Percentiles rank a stretch among this genome's conserved stretches.
Evolutionary conservation across 2,113 vertebrate species (phyloP).

Genomic region (Ciconia stormi): DNA sequence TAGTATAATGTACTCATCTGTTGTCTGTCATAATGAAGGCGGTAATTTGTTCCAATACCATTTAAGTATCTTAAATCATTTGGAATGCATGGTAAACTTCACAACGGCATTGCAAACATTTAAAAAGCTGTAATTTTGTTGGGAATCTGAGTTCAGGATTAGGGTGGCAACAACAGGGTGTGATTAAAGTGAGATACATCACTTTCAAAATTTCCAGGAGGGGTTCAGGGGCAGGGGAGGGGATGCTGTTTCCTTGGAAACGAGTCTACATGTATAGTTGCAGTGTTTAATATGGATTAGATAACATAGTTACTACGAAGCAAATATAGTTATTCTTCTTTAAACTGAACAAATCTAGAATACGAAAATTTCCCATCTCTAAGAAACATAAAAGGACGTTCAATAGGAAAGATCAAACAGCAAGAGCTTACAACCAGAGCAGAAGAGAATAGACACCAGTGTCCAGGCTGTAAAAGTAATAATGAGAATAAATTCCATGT

Average conservation of each 20-base stretch:
- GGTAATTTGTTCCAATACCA: conserved; percentile 66
- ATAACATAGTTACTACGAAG: conserved; percentile 23
- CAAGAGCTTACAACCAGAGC: not conserved
- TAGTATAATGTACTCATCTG: conserved; percentile 44
- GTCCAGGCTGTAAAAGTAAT: not conserved
- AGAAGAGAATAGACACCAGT: not conserved
- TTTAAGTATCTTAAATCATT: conserved; percentile 61
- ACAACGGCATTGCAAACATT: conserved; percentile 41
- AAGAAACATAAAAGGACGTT: not conserved
- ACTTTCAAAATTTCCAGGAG: not conserved
- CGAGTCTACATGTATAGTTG: conserved; percentile 12
- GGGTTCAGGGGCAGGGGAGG: not conserved
- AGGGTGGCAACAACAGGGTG: conserved; percentile 14
- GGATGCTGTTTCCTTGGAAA: conserved; percentile 67
- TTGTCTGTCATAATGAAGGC: conserved; percentile 56
- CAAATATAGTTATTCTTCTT: conserved; percentile 54
- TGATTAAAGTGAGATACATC: conserved; percentile 21
- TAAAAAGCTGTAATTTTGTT: conserved; percentile 49
- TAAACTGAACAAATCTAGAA: conserved; percentile 61
- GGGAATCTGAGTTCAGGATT: not conserved
- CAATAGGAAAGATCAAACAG: not conserved
- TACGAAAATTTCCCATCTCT: conserved; percentile 36
- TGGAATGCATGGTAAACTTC: conserved; percentile 19
- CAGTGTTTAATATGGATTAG: conserved; percentile 47
- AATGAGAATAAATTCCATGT: not conserved